Evolutionary conservation across 2,113 vertebrate genomes (phyloP), one percentile per base, ranked within the genome.

Genomic region (Dipodomys stephensi): DNA sequence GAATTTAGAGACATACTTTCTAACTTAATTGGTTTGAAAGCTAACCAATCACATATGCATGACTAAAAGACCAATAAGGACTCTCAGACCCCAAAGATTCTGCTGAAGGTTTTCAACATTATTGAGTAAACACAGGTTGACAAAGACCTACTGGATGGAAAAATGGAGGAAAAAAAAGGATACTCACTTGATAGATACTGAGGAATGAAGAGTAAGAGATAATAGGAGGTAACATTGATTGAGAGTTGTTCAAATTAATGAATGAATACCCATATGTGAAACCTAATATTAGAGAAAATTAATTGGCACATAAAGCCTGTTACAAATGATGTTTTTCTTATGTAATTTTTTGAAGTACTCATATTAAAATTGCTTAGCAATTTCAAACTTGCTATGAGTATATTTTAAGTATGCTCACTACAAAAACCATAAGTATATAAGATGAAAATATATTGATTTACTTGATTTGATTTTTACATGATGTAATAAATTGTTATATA

Each of bases 181-280:
- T 19, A 27, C 3, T 18, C 18, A 77, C 32, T 57, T 87, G 71
- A 79, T 80, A 80, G 35, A 13, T 11, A 44, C 86, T 86, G 30
- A 78, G 27, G 20, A 83, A 64, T 46, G n/a, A 11, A 64, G 23
- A 94, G 49, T 73, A 76, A n/a, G 53, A 82, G 7, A 22, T 65
- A 0, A 15, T 76, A 87, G 16, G 35, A 67, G 76, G 2, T 53
- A 64, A 87, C 39, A 91, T 27, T 88, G 35, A 80, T 12, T 57
- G 30, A 60, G 20, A 86, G 25, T 22, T 53, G 22, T 84, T 84
- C 30, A 28, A 91, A 62, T 72, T 60, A 72, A 77, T 88, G 53
- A n/a, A 57, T 93, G 12, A 88, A 83, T 27, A 84, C 76, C 82
- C 57, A 78, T 69, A 81, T 67, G 78, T 80, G 72, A 89, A 73